Evolutionary conservation across 2,797 vertebrate genomes (phyloP), one percentile per base, ranked within the genome.

Genomic region (Antrozous pallidus): DNA sequence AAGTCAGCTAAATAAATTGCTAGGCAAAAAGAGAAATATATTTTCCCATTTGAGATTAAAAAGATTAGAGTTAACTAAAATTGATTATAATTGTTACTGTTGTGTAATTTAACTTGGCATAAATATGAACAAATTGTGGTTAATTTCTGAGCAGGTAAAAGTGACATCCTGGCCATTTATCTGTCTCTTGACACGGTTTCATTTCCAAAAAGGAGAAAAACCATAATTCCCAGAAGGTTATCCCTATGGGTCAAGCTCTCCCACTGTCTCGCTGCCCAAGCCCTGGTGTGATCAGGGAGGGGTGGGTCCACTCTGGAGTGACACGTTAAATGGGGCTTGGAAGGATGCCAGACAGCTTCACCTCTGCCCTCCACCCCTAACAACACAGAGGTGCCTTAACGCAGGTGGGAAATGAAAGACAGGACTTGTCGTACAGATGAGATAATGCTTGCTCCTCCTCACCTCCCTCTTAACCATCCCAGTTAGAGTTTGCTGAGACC

Each of bases 11-110:
- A 85, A 91, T 56, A 78, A 87, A 91, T 26, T 20, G 16, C 47
- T 5, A 88, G 54, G 84, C 95, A 88, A 78, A 93, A 93, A 95
- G 88, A 90, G 93, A 96, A 88, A 67, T 97, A 84, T 93, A 13
- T 75, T 89, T 73, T 93, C 75, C 91, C 92, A 70, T 95, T 94
- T 90, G 78, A 88, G 73, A 51, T 88, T 92, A 73, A 82, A 95
- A 91, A 96, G 85, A 89, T 31, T 0, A 92, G 91, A 56, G 77
- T 47, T 95, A 75, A 73, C 73, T 65, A 65, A 86, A 74, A 58
- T 86, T 56, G 26, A 42, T 90, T 91, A 87, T 81, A 28, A 71
- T 73, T 49, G 49, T 81, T 70, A 49, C 58, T 90, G 24, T 73
- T 24, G 1, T 49, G 14, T 81, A 54, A 42, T 69, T 90, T 70